Conservation (phyloP, 2,888 invertebrate species). For the Sphecodes monilicornis region DNA sequence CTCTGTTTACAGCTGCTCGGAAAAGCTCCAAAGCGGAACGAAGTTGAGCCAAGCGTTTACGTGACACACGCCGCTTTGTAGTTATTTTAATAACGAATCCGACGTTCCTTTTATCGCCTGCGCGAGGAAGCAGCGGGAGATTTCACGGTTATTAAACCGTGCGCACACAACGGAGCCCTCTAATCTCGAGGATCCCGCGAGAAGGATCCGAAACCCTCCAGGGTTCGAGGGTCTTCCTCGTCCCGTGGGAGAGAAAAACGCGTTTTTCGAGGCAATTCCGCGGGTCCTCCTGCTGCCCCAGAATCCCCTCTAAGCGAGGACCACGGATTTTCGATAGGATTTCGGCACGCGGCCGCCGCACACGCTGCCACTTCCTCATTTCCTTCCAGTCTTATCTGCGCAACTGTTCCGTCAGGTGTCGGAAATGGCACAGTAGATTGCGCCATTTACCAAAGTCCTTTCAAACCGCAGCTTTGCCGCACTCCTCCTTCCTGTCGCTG, state of each 20-base stretch:
- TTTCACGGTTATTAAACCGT: conserved; percentile 45
- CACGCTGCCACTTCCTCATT: conserved; percentile 44
- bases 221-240: background rate
- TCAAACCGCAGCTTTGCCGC: conserved; percentile 30
- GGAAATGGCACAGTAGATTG: conserved; percentile 66
- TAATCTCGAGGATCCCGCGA: conserved; percentile 13
- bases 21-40: background rate
- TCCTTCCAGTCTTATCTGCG: conserved; percentile 49
- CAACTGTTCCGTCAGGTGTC: conserved; percentile 60
- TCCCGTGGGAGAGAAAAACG: background rate
- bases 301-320: background rate
- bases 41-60: background rate
- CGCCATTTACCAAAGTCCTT: conserved; percentile 61
- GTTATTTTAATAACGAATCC: conserved; percentile 46
- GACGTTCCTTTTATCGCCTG: conserved; percentile 14
- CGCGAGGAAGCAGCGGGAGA: background rate
- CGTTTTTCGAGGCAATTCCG: background rate
- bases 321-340: conserved; percentile 13
- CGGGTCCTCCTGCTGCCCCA: background rate
- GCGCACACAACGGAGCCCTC: background rate
- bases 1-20: conserved; percentile 23
- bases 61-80: conserved; percentile 6
- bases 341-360: conserved; percentile 20
- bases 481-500: background rate
- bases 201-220: background rate